These are phyloP conservation scores for Cheilosia impressa DNA, from an alignment of 2,888 invertebrate genomes.

Conservation along the genomic window DNA sequence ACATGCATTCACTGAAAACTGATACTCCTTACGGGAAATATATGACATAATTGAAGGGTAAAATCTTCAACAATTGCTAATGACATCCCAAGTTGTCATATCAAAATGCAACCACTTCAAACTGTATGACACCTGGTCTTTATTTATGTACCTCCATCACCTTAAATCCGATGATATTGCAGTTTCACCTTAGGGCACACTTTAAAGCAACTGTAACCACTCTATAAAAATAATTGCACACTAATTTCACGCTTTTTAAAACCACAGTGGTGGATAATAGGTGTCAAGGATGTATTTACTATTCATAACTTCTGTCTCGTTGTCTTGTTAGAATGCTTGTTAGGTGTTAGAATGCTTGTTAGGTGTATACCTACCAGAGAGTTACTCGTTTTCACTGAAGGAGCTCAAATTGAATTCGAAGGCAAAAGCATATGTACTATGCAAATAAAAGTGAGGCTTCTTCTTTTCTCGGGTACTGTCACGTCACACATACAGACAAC, in stretches of 20 bases:
- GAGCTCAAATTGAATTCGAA: slow-evolving; percentile 41
- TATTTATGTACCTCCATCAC: neutral
- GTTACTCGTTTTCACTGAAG: slow-evolving; percentile 33
- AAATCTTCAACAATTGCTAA: too few relatives aligned
- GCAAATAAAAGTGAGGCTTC: slow-evolving; percentile 6
- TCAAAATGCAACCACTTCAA: neutral
- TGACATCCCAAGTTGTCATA: too few relatives aligned
- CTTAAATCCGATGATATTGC: neutral
- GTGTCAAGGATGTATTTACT: slow-evolving; percentile 11
- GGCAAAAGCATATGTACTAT: neutral
- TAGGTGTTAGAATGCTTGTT: slow-evolving; percentile 32
- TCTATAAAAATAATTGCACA: neutral
- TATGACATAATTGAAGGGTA: too few relatives aligned
- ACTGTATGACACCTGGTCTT: neutral
- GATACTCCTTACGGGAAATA: too few relatives aligned
- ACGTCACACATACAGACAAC: neutral
- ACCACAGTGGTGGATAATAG: too few relatives aligned
- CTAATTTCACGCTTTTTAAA: slow-evolving; percentile 5
- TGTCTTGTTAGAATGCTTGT: slow-evolving; percentile 34
- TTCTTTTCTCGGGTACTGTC: neutral
- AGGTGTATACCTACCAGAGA: neutral
- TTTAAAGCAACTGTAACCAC: neutral
- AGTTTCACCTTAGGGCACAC: neutral
- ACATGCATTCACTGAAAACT: too few relatives aligned
- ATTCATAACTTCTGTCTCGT: slow-evolving; percentile 32